Base-by-base conservation (phyloP, 2,888 invertebrate species). In the Papilio gigon region DNA sequence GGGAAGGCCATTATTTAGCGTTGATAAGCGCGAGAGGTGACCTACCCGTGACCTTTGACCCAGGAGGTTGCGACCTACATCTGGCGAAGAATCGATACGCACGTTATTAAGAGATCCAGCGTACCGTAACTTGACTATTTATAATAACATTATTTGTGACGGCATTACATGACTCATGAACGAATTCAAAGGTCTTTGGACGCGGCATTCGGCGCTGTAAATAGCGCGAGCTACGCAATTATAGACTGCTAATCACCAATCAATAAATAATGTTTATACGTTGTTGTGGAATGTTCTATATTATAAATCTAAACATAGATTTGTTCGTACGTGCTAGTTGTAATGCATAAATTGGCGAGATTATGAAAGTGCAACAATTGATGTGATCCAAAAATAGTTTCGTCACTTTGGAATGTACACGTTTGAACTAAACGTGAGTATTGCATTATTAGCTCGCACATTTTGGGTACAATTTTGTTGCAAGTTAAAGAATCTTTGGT, bases 21-120 rank as follows among this genome's bases (percentile, higher is more conserved):
- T 81, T 82, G 81, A 76, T 79, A 82, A 80, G 79, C 78, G 17
- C 80, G 80, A 78, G 77, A 78, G 73, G 84, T 81, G 89, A 89
- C 88, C 90, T 88, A 86, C 86, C 85, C 88, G 86, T 88, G 93
- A 93, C 92, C 93, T 92, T 91, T 93, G 93, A 93, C 93, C 93
- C 84, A 88, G 75, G 79, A 90, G 90, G 87, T 92, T 91, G 87
- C 87, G 93, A 93, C 93, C 93, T 90, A 93, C 84, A 87, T 86
- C 78, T 62, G 67, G 73, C 75, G 76, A 70, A 78, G 79, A 88
- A 88, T 88, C 89, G 87, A 90, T 90, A 86, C 81, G 77, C 81
- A 85, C 75, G 71, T 75, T 35, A 69, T 67, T 62, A 35, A 56
- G 40, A 64, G 65, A 40, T 61, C 25, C 12, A 53, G 60, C 50